Conservation (phyloP, 2,888 invertebrate genomes). For the Thecophora atra region DNA sequence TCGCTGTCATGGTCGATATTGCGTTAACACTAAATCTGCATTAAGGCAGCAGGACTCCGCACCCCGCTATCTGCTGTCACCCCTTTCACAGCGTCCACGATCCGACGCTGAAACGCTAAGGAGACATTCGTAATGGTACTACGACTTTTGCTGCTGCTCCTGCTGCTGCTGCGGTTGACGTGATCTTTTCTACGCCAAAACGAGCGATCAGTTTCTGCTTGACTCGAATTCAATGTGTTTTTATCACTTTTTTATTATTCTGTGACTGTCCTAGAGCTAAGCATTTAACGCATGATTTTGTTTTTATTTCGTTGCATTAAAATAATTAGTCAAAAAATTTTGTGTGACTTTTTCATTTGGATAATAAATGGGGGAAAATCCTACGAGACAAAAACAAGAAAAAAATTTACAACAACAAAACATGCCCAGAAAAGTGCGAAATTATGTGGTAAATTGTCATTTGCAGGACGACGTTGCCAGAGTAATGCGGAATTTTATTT, state of each 20-base stretch:
- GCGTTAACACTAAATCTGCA: constrained; percentile 60
- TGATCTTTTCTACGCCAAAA: no score
- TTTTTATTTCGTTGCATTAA: constrained; percentile 40
- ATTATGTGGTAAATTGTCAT: constrained; percentile 31
- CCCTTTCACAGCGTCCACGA: neutral
- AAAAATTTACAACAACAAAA: constrained; percentile 10
- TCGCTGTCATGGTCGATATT: constrained; percentile 59
- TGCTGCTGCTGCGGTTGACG: constrained; percentile 14
- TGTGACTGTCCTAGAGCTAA: neutral
- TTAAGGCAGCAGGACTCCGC: constrained; percentile 47
- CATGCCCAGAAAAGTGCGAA: constrained; percentile 31
- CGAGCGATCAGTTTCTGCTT: no score
- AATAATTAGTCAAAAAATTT: constrained; percentile 43
- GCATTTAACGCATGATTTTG: constrained; percentile 38
- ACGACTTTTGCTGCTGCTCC: neutral
- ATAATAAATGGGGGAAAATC: constrained; percentile 32
- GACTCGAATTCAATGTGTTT: no score
- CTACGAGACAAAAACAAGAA: constrained; percentile 22
- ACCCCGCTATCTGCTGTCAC: neutral
- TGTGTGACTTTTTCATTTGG: constrained; percentile 30
- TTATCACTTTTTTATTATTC: no score
- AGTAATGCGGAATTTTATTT: constrained; percentile 35
- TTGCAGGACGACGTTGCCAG: constrained; percentile 8
- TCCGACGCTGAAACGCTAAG: neutral
- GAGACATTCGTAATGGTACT: constrained; percentile 13